These are phyloP conservation scores for Sinocyclocheilus grahami DNA, from an alignment of 2,113 vertebrate genomes.

Conservation along the genomic window DNA sequence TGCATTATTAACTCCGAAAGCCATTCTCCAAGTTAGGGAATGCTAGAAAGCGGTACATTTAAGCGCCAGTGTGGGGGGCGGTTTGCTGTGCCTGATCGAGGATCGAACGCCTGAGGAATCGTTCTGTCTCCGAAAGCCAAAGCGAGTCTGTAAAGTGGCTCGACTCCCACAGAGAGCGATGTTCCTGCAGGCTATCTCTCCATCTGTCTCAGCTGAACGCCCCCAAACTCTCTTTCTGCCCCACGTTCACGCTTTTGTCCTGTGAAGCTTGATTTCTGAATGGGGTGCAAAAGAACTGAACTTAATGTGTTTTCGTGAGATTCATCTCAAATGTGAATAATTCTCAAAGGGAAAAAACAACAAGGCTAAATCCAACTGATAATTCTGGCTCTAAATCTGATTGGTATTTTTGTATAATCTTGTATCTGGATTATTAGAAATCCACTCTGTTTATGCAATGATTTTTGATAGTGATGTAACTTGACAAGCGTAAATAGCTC, in stretches of 20 bases:
- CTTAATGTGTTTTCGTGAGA: conserved; percentile 50
- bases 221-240: conserved; percentile 56
- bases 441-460: background rate
- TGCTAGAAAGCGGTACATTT: background rate
- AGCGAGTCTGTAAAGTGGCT: conserved; percentile 50
- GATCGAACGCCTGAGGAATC: conserved; percentile 32
- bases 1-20: conserved; percentile 1
- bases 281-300: conserved; percentile 67
- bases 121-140: conserved; percentile 15
- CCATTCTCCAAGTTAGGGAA: background rate
- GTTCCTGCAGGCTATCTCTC: conserved; percentile 66
- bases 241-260: conserved; percentile 50
- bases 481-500: background rate
- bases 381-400: background rate
- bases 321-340: background rate
- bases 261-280: conserved; percentile 60
- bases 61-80: conserved; percentile 14
- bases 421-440: background rate
- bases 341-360: background rate
- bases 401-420: background rate
- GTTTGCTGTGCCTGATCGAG: background rate
- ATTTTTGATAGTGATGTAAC: conserved; percentile 20
- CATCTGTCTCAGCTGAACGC: conserved; percentile 67
- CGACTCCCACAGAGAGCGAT: conserved; percentile 62
- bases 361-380: background rate